Conservation (phyloP, 1,140 invertebrate species). For the Ectropis grisescens region DNA sequence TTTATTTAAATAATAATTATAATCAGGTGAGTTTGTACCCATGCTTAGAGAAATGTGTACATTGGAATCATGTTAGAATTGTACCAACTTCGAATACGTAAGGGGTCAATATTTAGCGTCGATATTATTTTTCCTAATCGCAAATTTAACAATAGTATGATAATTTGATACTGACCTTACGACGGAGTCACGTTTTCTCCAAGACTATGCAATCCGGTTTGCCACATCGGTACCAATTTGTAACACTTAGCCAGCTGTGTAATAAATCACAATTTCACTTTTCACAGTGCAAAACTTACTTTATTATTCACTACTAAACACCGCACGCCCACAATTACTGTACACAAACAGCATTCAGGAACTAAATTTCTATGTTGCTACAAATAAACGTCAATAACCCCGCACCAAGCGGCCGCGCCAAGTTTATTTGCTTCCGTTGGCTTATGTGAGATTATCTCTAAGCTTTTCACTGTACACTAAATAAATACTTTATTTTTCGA, state of each 20-base stretch:
- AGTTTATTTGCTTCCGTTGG: too few relatives aligned
- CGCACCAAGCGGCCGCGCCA: slow-evolving; percentile 19
- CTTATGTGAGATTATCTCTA: too few relatives aligned
- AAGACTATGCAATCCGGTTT: slow-evolving; percentile 57
- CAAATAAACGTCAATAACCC: slow-evolving; percentile 49
- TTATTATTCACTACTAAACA: slow-evolving; percentile 17
- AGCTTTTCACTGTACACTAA: too few relatives aligned
- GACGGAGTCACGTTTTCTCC: slow-evolving; percentile 60
- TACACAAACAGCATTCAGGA: slow-evolving; percentile 46
- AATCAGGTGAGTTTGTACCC: too few relatives aligned
- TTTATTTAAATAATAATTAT: too few relatives aligned
- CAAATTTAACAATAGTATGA: too few relatives aligned
- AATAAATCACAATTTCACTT: slow-evolving; percentile 40
- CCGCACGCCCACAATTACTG: slow-evolving; percentile 34
- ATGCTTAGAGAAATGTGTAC: too few relatives aligned
- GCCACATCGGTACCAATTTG: slow-evolving; percentile 54
- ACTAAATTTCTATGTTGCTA: slow-evolving; percentile 30
- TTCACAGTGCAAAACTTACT: slow-evolving; percentile 26
- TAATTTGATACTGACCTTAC: slow-evolving; percentile 48
- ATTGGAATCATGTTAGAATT: too few relatives aligned
- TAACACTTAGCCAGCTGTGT: slow-evolving; percentile 40
- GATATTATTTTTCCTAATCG: too few relatives aligned
- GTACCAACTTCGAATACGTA: too few relatives aligned
- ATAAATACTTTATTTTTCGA: too few relatives aligned
- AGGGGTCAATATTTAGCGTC: too few relatives aligned